phyloP scores from a whole-genome alignment of 2,888 invertebrate genomes.

The Bellardia bayeri region DNA sequence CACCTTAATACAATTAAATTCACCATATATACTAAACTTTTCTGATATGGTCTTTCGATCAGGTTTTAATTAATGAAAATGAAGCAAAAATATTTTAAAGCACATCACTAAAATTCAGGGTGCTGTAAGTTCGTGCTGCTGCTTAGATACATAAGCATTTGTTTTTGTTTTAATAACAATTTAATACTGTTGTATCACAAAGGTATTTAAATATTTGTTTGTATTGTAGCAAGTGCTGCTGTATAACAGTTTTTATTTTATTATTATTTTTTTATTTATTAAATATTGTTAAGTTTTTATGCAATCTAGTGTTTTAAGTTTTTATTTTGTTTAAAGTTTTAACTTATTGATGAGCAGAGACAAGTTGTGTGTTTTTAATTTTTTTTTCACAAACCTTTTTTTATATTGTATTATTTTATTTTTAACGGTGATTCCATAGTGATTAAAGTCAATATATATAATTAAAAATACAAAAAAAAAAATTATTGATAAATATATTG shows the following conservation, averaged over 20 bases:
- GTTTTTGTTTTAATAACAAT: background rate
- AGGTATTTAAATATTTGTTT: constrained; percentile 2
- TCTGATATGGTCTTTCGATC: background rate
- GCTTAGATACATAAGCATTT: background rate
- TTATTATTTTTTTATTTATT: constrained; percentile 34
- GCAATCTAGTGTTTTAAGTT: constrained; percentile 25
- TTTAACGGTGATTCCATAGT: constrained; percentile 40
- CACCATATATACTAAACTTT: background rate
- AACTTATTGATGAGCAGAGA: constrained; percentile 25
- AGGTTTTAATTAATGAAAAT: constrained; percentile 16
- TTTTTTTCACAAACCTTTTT: constrained; percentile 29
- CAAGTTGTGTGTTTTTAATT: constrained; percentile 30
- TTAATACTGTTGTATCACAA: background rate
- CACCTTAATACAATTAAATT: background rate
- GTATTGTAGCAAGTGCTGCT: background rate
- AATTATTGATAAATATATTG: constrained; percentile 11
- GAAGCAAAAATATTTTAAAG: background rate
- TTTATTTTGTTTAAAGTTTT: constrained; percentile 25
- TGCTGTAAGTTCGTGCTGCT: background rate
- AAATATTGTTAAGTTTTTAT: constrained; percentile 35
- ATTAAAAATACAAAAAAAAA: background rate
- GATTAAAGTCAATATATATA: constrained; percentile 24
- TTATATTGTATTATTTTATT: background rate
- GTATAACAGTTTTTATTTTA: background rate
- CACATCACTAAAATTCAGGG: too few species aligned